phyloP scores from a whole-genome alignment of 2,797 vertebrate genomes.

The Menidia menidia region DNA sequence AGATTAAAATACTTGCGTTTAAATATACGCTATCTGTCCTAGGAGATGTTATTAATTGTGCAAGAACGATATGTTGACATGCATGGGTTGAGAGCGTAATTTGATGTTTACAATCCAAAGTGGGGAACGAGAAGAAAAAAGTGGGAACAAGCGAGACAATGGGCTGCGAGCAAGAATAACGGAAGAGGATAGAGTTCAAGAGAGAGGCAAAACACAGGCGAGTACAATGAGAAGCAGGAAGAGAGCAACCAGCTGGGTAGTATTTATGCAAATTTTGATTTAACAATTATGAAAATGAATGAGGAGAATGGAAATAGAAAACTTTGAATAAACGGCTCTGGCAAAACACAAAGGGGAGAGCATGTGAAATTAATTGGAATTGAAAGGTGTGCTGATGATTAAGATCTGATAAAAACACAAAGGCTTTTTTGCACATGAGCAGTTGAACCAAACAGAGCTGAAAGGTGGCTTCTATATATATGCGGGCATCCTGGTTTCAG shows the following conservation, averaged over 20 bases:
- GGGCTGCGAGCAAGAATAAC: constrained; percentile 39
- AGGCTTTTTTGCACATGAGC: not conserved
- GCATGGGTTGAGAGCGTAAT: constrained; percentile 18
- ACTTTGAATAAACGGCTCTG: constrained; percentile 24
- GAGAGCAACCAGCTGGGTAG: constrained; percentile 31
- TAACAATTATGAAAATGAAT: constrained; percentile 54
- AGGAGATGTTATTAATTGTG: not conserved
- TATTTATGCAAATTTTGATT: constrained; percentile 49
- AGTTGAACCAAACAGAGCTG: not conserved
- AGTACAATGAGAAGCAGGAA: constrained; percentile 36
- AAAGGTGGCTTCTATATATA: not conserved
- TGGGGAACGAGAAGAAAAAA: constrained; percentile 16
- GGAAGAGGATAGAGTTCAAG: constrained; percentile 45
- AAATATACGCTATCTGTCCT: not conserved
- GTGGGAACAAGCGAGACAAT: constrained; percentile 4
- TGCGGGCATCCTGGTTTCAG: not conserved
- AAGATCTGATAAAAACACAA: constrained; percentile 13
- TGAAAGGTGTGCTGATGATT: constrained; percentile 18
- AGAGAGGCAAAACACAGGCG: constrained; percentile 37
- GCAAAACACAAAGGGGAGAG: constrained; percentile 6
- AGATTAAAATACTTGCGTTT: not conserved
- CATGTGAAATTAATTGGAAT: not conserved
- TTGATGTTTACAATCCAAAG: constrained; percentile 34
- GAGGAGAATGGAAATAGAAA: constrained; percentile 3
- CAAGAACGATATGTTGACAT: constrained; percentile 21